Base-by-base conservation (phyloP, 2,888 invertebrate genomes). In the Calameuta idolon region DNA sequence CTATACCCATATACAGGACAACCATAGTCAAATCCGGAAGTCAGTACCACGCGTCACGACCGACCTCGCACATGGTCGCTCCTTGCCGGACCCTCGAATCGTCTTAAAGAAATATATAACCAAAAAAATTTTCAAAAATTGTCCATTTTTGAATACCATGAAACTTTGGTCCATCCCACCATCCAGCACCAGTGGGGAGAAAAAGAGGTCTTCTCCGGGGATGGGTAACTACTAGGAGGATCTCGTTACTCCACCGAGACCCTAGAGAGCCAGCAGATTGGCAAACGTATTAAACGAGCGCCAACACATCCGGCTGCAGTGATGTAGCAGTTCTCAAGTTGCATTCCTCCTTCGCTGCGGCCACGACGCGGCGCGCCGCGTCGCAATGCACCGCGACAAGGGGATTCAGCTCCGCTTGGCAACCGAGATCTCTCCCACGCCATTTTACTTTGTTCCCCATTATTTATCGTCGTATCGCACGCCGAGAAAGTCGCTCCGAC, bases 381-480 rank as follows among this genome's bases (percentile, higher is more conserved):
- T 40, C 69, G 69, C 31, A 69, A 33, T 33, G 69, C 69, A 30
- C 31, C 69, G 69, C 69, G 69, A 69, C 69, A 4, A 30, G 69
- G 69, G 69, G 69, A 81, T 80, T 83, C 82, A 83, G 81, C 78
- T 81, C 81, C 81, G 82, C 82, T 81, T 83, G 82, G 82, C 82
- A 84, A 84, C 83, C 78, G 75, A 79, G 79, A 81, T 79, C 83
- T 79, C 83, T 83, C 83, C 82, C 80, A 83, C 83, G 81, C 79
- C 82, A 82, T 81, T 83, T 83, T 83, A 83, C 83, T 83, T 80
- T 81, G 79, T 78, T 78, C 79, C 78, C 77, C 74, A 79, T 81
- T 83, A 84, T 84, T 84, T 82, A 83, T 83, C 79, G 78, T 40
- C 5, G 40, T 80, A 78, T 82, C 82, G 77, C 40, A 40, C 79